Base-by-base conservation (phyloP, 2,797 vertebrate genomes). In the Enteromius unitaeniatus region DNA sequence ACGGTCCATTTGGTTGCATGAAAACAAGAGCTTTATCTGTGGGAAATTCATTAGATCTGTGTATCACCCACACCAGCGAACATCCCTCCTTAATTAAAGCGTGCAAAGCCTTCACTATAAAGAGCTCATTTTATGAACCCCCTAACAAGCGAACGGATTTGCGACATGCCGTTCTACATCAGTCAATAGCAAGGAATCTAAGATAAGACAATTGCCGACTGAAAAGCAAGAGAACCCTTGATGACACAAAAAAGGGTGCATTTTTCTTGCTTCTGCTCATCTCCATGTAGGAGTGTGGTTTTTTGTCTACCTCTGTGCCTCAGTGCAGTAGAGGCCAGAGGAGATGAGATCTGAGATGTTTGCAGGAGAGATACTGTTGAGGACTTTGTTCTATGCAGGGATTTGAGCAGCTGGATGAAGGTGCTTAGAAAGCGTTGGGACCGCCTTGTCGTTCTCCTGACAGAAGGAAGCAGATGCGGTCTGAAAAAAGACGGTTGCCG, bases 21-120 rank as follows among this genome's bases (percentile, higher is more conserved):
- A 89, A 88, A 89, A 89, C 87, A 87, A 87, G 84, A 84, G 83
- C 81, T 88, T 88, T 85, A 81, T 87, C 87, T 82, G 83, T 81
- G 83, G 87, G 78, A 89, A 85, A 87, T 86, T 87, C 65, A 86
- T 86, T 83, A 87, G 79, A 86, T 85, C 85, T 85, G 86, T 84
- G 86, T 69, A 79, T 87, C 83, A 69, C 60, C 70, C 76, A 84
- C 85, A 84, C 60, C 62, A 78, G 47, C 37, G 74, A 79, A 86
- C 85, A 73, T 78, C 73, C 78, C 84, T 60, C 67, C 45, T 84
- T 86, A 86, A 87, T 89, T 87, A 86, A 81, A 84, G 34, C 31
- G 34, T 37, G 79, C 84, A 76, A 87, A 80, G 53, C 65, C 79
- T 55, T 23, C 28, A 58, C 75, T 82, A 82, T 80, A 73, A 79